A percentile compares a stretch with the other conserved stretches of the same genome.
These are phyloP conservation scores for Clarias magur DNA, from an alignment of 2,113 vertebrate species.

Conservation along the genomic window DNA sequence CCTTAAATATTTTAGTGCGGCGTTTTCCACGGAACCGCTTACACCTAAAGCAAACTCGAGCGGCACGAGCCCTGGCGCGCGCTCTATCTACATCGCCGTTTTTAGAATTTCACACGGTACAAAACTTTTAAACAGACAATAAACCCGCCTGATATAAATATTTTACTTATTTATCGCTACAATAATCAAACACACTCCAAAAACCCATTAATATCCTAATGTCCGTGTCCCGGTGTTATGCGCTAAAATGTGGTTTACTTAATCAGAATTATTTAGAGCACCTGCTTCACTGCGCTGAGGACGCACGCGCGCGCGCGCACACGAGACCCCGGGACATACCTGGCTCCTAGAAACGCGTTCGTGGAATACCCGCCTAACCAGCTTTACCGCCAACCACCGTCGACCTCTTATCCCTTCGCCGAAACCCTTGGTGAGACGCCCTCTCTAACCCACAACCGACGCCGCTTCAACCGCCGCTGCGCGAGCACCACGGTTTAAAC, in stretches of 20 bases:
- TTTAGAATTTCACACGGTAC: not conserved
- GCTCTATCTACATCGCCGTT: not conserved
- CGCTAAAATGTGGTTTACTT: conserved; percentile 47
- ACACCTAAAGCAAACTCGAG: not conserved
- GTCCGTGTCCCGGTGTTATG: not conserved
- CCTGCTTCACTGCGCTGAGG: conserved; percentile 69
- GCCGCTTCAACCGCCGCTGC: not conserved
- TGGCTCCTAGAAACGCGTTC: conserved; percentile 44
- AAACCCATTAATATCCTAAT: not conserved
- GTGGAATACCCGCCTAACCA: conserved; percentile 32
- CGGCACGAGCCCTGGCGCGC: not conserved
- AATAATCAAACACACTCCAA: not conserved
- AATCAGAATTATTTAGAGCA: conserved; percentile 52
- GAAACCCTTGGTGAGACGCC: conserved; percentile 12
- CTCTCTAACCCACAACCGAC: not conserved
- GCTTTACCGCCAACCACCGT: conserved; percentile 5
- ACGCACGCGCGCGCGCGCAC: too few species aligned
- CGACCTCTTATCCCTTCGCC: not conserved
- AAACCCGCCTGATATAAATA: not conserved
- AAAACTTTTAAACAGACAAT: not conserved
- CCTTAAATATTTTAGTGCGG: not conserved
- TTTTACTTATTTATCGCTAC: not conserved
- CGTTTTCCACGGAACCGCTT: not conserved
- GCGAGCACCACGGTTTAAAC: not conserved
- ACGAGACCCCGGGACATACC: conserved; percentile 63